phyloP scores from a whole-genome alignment of 2,113 vertebrate species.

The Siphamia tubifer region DNA sequence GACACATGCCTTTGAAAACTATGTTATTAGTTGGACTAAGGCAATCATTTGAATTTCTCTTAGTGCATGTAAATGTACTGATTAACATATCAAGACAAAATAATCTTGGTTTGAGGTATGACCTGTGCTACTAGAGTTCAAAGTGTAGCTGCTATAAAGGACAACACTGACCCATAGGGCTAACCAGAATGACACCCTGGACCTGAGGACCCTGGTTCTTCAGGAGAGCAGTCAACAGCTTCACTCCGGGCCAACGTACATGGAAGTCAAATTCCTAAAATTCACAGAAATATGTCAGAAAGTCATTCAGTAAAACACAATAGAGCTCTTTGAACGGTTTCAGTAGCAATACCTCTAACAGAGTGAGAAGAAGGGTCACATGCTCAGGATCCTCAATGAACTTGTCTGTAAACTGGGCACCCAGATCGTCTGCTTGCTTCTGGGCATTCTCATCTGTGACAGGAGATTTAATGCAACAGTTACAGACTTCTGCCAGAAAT shows the following conservation, averaged over 20 bases:
- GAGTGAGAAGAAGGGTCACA: slow-evolving; percentile 86
- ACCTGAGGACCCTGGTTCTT: slow-evolving; percentile 91
- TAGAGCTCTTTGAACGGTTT: background rate
- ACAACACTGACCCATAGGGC: slow-evolving; percentile 92
- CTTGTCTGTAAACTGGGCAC: slow-evolving; percentile 91
- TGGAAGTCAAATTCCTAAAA: slow-evolving; percentile 97
- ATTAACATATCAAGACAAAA: background rate
- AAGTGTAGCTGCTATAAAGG: too few relatives aligned
- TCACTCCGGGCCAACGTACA: slow-evolving; percentile 96
- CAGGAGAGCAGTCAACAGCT: slow-evolving; percentile 90
- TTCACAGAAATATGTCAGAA: background rate
- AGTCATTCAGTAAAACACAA: background rate
- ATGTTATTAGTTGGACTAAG: too few relatives aligned
- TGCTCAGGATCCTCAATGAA: slow-evolving; percentile 94
- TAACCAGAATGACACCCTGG: slow-evolving; percentile 95
- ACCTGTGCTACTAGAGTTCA: too few relatives aligned
- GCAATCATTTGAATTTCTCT: too few relatives aligned
- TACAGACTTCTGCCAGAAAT: background rate
- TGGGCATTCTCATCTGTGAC: slow-evolving; percentile 87
- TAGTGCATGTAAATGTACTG: too few relatives aligned
- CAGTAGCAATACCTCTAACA: slow-evolving; percentile 86
- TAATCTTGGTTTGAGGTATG: too few relatives aligned
- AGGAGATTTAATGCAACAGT: background rate
- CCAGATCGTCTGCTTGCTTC: slow-evolving; percentile 90
- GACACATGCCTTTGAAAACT: too few relatives aligned